These are phyloP conservation scores for Diuraphis noxia DNA, from an alignment of 1,140 invertebrate species.

Conservation along the genomic window DNA sequence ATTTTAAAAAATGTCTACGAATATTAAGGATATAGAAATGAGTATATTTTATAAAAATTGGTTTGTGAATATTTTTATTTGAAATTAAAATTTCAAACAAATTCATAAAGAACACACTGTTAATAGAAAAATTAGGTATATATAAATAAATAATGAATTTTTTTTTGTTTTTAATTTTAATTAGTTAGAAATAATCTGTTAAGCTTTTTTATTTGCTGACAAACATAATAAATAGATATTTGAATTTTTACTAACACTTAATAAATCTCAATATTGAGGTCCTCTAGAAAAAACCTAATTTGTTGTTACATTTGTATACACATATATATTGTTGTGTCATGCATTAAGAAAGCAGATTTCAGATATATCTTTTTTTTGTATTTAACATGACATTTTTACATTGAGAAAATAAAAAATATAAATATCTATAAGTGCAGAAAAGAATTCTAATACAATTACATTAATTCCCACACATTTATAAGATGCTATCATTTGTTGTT, in stretches of 20 bases:
- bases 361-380: slow-evolving; percentile 22
- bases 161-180: slow-evolving; percentile 16
- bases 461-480: slow-evolving; percentile 35
- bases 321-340: neutral
- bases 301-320: slow-evolving; percentile 18
- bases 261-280: slow-evolving; percentile 25
- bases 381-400: slow-evolving; percentile 14
- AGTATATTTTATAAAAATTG: slow-evolving; percentile 26
- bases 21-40: slow-evolving; percentile 18
- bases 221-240: slow-evolving; percentile 16
- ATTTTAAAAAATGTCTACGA: neutral
- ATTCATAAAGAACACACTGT: slow-evolving; percentile 40
- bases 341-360: slow-evolving; percentile 31
- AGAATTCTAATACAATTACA: slow-evolving; percentile 48
- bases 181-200: slow-evolving; percentile 37
- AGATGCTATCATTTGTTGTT: slow-evolving; percentile 41
- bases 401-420: slow-evolving; percentile 45
- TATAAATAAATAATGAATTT: slow-evolving; percentile 33
- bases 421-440: slow-evolving; percentile 33
- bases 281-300: slow-evolving; percentile 33
- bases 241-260: slow-evolving; percentile 30
- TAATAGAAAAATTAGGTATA: slow-evolving; percentile 44
- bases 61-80: slow-evolving; percentile 1
- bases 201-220: neutral
- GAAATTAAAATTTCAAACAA: slow-evolving; percentile 43